These are phyloP conservation scores for Tychaedon coryphoeus DNA, from an alignment of 2,113 vertebrate species.

Conservation along the genomic window DNA sequence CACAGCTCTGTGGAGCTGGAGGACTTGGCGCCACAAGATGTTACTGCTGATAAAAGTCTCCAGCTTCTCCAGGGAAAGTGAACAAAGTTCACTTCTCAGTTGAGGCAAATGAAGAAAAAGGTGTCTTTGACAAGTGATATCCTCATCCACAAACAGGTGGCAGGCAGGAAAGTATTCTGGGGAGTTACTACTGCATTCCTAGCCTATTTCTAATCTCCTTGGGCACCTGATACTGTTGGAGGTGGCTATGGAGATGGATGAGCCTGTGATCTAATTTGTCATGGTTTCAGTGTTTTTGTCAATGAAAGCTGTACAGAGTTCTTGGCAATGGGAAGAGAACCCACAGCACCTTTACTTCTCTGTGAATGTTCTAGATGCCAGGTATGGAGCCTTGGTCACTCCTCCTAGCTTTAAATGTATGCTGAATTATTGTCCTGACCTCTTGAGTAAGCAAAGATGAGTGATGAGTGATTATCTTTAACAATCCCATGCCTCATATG, in stretches of 20 bases:
- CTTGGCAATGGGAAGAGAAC: neutral
- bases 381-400: neutral
- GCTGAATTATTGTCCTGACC: neutral
- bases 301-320: neutral
- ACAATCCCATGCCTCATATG: neutral
- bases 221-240: neutral
- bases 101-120: neutral
- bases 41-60: neutral
- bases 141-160: neutral
- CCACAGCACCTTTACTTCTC: neutral
- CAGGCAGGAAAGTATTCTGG: neutral
- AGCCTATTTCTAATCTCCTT: neutral
- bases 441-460: neutral
- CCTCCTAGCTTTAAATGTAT: neutral
- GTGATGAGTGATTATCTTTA: neutral
- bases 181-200: neutral
- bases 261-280: neutral
- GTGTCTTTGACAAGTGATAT: neutral
- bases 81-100: neutral
- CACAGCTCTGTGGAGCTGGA: neutral
- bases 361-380: neutral
- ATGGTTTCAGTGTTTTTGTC: neutral
- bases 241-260: neutral
- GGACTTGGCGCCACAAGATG: neutral
- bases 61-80: neutral